These are phyloP conservation scores for Mycalesis mineus DNA, from an alignment of 2,888 invertebrate species.

Conservation along the genomic window DNA sequence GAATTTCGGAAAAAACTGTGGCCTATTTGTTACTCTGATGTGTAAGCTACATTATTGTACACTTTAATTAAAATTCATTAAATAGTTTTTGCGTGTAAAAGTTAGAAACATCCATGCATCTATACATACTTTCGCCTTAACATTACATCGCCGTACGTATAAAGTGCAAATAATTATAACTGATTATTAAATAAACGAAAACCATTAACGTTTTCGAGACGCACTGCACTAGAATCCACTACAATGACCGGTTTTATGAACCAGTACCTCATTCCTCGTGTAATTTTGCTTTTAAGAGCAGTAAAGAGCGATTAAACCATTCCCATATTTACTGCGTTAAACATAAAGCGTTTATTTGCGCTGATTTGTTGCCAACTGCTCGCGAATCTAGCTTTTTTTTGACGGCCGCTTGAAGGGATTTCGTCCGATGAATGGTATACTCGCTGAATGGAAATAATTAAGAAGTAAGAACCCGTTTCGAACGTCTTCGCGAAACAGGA, in stretches of 20 bases:
- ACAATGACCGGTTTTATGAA: conserved; percentile 29
- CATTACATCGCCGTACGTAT: too few species aligned
- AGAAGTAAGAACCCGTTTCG: conserved; percentile 31
- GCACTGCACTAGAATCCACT: conserved; percentile 15
- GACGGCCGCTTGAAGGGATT: conserved; percentile 10
- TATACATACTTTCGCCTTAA: too few species aligned
- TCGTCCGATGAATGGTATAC: conserved; percentile 18
- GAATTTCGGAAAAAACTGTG: too few species aligned
- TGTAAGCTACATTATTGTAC: too few species aligned
- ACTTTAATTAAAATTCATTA: too few species aligned
- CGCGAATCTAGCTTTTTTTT: conserved; percentile 5
- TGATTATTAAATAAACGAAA: neutral
- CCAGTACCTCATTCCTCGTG: conserved; percentile 26
- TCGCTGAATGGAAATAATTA: conserved; percentile 28
- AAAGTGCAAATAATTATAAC: neutral
- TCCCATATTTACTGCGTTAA: neutral
- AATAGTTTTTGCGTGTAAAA: too few species aligned
- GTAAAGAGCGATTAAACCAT: neutral
- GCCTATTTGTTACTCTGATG: too few species aligned
- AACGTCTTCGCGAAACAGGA: conserved; percentile 19
- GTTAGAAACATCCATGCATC: too few species aligned
- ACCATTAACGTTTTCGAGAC: neutral
- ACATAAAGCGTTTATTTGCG: conserved; percentile 3
- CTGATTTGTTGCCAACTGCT: neutral
- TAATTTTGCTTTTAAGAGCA: neutral